Percentiles rank a stretch among this genome's conserved stretches.
Evolutionary conservation across 2,797 vertebrate genomes (phyloP).

Genomic region (Telmatherina bonti): DNA sequence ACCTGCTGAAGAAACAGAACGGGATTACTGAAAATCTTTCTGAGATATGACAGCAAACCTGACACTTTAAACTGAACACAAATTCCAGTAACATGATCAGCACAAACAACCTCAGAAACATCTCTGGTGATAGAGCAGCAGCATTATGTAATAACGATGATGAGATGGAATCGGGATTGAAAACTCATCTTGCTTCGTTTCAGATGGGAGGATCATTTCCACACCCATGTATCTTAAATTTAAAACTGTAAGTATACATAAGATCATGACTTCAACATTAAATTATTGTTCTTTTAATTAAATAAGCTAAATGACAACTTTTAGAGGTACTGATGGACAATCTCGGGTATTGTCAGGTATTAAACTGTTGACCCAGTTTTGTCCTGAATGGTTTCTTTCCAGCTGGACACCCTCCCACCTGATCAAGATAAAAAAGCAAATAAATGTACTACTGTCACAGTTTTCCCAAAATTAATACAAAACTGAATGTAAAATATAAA

Average conservation of each 20-base stretch:
- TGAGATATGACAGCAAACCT: background rate
- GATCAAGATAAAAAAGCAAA: too few species aligned
- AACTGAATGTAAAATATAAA: background rate
- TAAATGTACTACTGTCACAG: too few species aligned
- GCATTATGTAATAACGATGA: background rate
- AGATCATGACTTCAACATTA: background rate
- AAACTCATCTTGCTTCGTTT: background rate
- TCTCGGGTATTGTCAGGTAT: too few species aligned
- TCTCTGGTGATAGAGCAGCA: background rate
- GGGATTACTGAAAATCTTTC: slow-evolving; percentile 1
- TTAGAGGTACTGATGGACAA: background rate
- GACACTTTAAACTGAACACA: slow-evolving; percentile 9
- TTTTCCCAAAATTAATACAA: background rate
- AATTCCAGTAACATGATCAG: slow-evolving; percentile 11
- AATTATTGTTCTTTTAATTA: background rate
- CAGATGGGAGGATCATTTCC: background rate
- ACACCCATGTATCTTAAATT: background rate
- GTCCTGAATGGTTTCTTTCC: background rate
- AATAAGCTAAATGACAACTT: background rate
- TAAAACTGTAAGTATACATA: background rate
- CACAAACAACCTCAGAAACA: slow-evolving; percentile 12
- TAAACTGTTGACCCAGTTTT: background rate
- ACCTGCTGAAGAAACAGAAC: slow-evolving; percentile 1
- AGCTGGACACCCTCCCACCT: background rate
- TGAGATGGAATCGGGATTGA: slow-evolving; percentile 5